Percentiles rank a stretch among this genome's conserved stretches.
Evolutionary conservation across 2,888 invertebrate genomes (phyloP).

Genomic region (Hermaeophaga mercurialis): DNA sequence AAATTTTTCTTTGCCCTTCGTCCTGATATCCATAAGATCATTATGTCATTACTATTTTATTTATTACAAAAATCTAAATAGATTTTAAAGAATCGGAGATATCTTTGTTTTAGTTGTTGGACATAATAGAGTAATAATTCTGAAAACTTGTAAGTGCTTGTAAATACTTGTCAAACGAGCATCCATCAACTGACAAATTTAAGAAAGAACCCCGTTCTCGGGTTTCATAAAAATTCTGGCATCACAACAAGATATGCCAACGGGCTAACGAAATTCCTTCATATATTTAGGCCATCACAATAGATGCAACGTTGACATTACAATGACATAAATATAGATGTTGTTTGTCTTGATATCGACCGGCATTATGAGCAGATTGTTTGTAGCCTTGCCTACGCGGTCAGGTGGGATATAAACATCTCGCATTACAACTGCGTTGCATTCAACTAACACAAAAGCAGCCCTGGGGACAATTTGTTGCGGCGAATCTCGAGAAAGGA

Average conservation of each 20-base stretch:
- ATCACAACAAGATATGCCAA: conserved; percentile 12
- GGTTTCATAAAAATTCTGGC: conserved; percentile 23
- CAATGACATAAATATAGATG: conserved; percentile 58
- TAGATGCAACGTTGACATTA: conserved; percentile 55
- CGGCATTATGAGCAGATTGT: conserved; percentile 47
- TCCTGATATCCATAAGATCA: no score
- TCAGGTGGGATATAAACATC: conserved; percentile 53
- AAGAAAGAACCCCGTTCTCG: no score
- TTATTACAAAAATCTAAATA: no score
- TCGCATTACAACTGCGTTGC: conserved; percentile 54
- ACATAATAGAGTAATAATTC: no score
- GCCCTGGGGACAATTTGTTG: conserved; percentile 54
- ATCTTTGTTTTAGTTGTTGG: no score
- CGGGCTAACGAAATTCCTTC: conserved; percentile 21
- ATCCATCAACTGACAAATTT: conserved; percentile 21
- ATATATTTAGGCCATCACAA: conserved; percentile 52
- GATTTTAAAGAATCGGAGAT: no score
- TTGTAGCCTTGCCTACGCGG: conserved; percentile 54
- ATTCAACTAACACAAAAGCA: conserved; percentile 50
- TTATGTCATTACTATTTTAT: no score
- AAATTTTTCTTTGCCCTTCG: no score
- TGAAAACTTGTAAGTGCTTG: no score
- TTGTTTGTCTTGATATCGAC: conserved; percentile 55
- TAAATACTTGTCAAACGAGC: no score
- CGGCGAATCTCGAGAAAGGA: conserved; percentile 54